phyloP scores from a whole-genome alignment of 1,140 invertebrate genomes.

The Aleiodes sp. region DNA sequence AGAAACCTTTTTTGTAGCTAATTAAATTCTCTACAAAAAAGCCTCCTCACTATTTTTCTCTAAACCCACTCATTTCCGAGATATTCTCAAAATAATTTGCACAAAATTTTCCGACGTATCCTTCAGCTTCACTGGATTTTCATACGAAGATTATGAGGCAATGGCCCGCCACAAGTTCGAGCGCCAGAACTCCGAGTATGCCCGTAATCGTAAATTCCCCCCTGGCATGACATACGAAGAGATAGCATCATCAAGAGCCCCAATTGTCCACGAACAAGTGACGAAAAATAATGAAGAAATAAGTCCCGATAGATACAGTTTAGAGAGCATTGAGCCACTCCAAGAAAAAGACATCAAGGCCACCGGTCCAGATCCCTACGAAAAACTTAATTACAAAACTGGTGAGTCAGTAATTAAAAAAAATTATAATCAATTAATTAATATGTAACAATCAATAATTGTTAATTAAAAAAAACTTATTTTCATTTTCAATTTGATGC shows the following conservation, averaged over 20 bases:
- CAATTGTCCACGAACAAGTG: constrained; percentile 42
- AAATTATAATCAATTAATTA: not conserved
- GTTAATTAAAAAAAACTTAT: no score
- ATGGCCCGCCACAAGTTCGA: constrained; percentile 63
- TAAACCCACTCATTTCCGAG: no score
- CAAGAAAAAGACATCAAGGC: constrained; percentile 64
- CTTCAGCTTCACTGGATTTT: constrained; percentile 52
- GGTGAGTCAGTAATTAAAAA: constrained; percentile 52
- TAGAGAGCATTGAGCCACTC: constrained; percentile 61
- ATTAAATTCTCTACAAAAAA: no score
- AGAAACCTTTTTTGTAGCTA: no score
- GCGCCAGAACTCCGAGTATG: constrained; percentile 49
- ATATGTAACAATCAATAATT: no score
- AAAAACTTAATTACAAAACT: constrained; percentile 66
- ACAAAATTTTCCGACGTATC: not conserved
- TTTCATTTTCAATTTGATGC: no score
- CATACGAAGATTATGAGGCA: constrained; percentile 64
- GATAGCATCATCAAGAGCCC: constrained; percentile 58
- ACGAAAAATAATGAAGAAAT: constrained; percentile 48
- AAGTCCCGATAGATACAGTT: constrained; percentile 57
- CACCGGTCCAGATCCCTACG: constrained; percentile 66
- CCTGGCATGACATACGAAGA: constrained; percentile 63
- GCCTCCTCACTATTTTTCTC: no score
- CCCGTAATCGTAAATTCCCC: constrained; percentile 54
- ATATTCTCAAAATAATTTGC: no score